These are phyloP conservation scores for Hippocampus barbouri DNA, from an alignment of 2,113 vertebrate genomes.

Conservation along the genomic window DNA sequence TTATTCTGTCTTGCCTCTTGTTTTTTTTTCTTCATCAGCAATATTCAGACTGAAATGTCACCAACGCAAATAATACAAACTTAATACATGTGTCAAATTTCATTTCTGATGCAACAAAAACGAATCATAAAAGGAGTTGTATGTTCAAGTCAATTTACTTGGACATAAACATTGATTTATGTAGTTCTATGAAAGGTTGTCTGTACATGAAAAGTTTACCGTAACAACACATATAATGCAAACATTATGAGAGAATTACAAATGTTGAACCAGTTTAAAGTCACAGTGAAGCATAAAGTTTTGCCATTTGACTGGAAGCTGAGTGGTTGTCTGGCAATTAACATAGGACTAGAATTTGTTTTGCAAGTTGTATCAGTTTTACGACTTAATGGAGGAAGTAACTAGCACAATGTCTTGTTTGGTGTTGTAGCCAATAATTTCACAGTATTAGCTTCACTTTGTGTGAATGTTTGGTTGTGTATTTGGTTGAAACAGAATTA, in stretches of 20 bases:
- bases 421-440: constrained; percentile 38
- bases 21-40: not conserved
- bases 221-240: not conserved
- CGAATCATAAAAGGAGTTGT: not conserved
- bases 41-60: not conserved
- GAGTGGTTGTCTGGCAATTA: constrained; percentile 52
- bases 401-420: constrained; percentile 42
- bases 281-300: constrained; percentile 2
- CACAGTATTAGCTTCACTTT: constrained; percentile 61
- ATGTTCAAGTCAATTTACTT: not conserved
- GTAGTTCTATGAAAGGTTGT: not conserved
- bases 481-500: constrained; percentile 69
- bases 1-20: not conserved
- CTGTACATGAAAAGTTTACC: not conserved
- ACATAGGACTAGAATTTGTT: constrained; percentile 64
- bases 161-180: constrained; percentile 4
- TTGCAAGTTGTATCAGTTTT: constrained; percentile 54
- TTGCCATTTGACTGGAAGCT: constrained; percentile 39
- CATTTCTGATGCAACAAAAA: not conserved
- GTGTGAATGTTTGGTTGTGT: constrained; percentile 56
- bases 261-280: not conserved
- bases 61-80: not conserved
- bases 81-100: not conserved
- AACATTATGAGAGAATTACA: not conserved
- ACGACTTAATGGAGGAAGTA: constrained; percentile 23